Conservation (phyloP, 2,888 invertebrate genomes). For the Abrostola triplasia region DNA sequence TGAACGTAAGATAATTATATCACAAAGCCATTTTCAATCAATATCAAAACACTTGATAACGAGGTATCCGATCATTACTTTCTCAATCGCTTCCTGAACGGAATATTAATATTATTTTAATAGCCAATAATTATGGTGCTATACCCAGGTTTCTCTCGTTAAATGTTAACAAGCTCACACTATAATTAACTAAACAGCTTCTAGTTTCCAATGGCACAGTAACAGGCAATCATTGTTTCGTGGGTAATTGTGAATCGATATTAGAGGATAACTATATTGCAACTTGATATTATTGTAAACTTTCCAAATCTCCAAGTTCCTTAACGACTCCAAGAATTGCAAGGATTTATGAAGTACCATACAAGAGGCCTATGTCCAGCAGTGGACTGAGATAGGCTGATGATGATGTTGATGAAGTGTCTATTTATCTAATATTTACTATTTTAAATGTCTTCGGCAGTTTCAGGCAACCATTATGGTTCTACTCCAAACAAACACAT, state of each 20-base stretch:
- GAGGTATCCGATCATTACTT: constrained; percentile 45
- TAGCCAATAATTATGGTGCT: constrained; percentile 55
- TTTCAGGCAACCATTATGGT: no score
- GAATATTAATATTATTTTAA: constrained; percentile 59
- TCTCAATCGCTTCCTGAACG: constrained; percentile 55
- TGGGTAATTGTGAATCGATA: constrained; percentile 29
- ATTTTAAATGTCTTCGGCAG: no score
- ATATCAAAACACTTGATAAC: constrained; percentile 38
- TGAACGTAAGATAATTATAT: constrained; percentile 15
- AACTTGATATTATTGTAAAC: constrained; percentile 20
- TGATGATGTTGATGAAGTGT: no score
- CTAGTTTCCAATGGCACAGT: constrained; percentile 33
- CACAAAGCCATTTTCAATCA: constrained; percentile 43
- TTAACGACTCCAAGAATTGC: no score
- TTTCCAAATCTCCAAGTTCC: neutral
- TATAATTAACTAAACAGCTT: constrained; percentile 23
- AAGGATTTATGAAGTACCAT: no score
- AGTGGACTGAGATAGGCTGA: no score
- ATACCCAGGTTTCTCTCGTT: constrained; percentile 60
- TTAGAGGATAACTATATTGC: constrained; percentile 33
- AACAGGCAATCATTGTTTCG: constrained; percentile 43
- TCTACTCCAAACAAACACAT: neutral
- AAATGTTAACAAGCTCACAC: constrained; percentile 45
- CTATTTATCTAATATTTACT: no score
- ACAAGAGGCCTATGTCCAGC: no score